Base-by-base conservation (phyloP, 1,140 invertebrate genomes). In the Halesus radiatus region DNA sequence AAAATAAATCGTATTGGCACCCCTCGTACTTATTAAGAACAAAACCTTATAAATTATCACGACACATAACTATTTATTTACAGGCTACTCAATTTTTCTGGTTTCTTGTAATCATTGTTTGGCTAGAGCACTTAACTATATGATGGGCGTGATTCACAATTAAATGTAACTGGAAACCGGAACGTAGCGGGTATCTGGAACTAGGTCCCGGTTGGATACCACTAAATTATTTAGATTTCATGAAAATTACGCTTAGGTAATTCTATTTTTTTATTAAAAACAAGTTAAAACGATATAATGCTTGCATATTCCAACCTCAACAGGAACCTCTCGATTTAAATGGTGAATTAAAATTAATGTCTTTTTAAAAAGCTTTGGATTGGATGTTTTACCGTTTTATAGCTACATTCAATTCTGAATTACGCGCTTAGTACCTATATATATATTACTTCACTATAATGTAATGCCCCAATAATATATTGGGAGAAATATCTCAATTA, bases 1-100 rank as follows among this genome's bases (percentile, higher is more conserved):
- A 60, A 60, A 60, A 22, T 23, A 3, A 60, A 22, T 22, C 3
- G 7, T 22, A 0, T 13, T 18, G 5, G 18, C n/a, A 60, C 56
- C 18, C 13, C 20, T 58, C 4, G 6, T 16, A 13, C 18, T 22
- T 60, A 0, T 45, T 13, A 10, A 29, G 8, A 8, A 45, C 3
- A 45, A 1, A 45, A 45, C 10, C 8, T 45, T 13, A 45, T 10
- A 45, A 13, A 45, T 10, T 45, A 45, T 10, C 4, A 60, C 18
- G 7, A 22, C 56, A 60, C 23, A 13, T 23, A 60, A 23, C 56
- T 60, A 60, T 60, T 60, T 60, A 60, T 60, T 20, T 60, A 60
- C 18, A 60, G 56, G 3, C 56, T 60, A 60, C 56, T 60, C 56
- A 60, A 5, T 60, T 13, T 60, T 20, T 60, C 0, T 20, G 16